Evolutionary conservation across 1,140 invertebrate genomes (phyloP), one percentile per base, ranked within the genome.

Genomic region (Philopotamus ludificatus): DNA sequence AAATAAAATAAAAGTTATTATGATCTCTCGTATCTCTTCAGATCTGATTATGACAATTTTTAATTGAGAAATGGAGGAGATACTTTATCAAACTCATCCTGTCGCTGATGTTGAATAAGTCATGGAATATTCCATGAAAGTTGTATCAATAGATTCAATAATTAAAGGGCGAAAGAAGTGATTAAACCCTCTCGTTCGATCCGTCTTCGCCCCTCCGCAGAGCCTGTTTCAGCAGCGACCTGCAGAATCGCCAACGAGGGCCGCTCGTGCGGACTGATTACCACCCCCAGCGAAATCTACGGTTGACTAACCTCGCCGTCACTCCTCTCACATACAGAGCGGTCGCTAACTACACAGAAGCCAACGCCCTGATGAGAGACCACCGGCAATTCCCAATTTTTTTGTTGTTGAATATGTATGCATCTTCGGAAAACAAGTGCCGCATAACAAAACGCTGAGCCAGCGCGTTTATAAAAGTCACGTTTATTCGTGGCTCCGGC

Each of bases 221-320:
- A 34, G 4, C 28, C 28, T 34, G 4, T 34, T 12, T 12, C 4
- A 34, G 4, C 4, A 34, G 28, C 28, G 28, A 34, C 12, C 28
- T 34, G 28, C 28, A 34, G 28, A 34, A 34, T 34, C 28, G 28
- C 28, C 12, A 12, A 12, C 12, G 28, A 12, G 26, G 28, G 50
- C 9, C 58, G 57, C 9, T 55, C 65, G 60, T 67, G 59, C 65
- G 65, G 39, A 67, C 63, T 67, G 65, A 63, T 67, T 67, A 67
- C 23, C 22, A 42, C 51, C 21, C 20, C 16, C 20, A n/a, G 10
- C 49, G n/a, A 9, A 18, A 3, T 16, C 41, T 16, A 16, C 22
- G 41, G 39, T 25, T 58, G 39, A 58, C 20, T 58, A 58, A 2
- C 7, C 45, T 34, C 21, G 55, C 21, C 25, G 18, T 18, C 55